Evolutionary conservation across 30 jellyfish, hydroid and myxozoan species (phyloP), one percentile per base, ranked within the genome.

Genomic region (Chrysaora quinquecirrha): DNA sequence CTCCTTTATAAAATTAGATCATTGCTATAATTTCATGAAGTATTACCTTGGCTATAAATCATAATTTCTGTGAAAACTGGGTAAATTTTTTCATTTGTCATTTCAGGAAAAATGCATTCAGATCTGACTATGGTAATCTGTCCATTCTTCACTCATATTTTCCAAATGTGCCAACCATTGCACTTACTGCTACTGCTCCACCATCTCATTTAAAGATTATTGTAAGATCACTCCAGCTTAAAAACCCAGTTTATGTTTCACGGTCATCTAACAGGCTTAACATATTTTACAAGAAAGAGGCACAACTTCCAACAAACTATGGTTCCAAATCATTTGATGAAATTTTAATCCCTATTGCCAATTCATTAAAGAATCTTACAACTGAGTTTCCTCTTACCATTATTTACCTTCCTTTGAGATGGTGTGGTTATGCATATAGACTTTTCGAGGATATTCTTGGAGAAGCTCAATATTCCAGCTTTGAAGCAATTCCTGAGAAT

Each of bases 151-250:
- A 48, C 6, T 2, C 85, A 20, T 24, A 32, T 16, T 73, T 73
- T 73, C 85, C 85, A 1, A 2, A 31, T n/a, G 48, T 30, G 1
- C 85, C 79, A 19, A 48, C 30, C 1, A 30, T 73, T 30, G 85
- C 85, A 35, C 75, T 73, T 32, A 73, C 85, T 11, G 85, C 85
- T 32, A 73, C 85, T n/a, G 85, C 85, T 32, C 85, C 85, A 20
- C 77, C 85, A 34, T 38, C 54, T 38, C 54, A 38, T 38, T 1
- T 30, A 0, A 49, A 47, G 27, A 34, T 73, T 7, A 38, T 1
- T 1, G 14, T 38, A 3, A 14, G 14, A 38, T 38, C 54, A 6
- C 14, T 38, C 14, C 32, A 73, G 2, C 43, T 73, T n/a, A 9
- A 49, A 73, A 48, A 73, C 1, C 47, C 54, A 3, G 6, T 3